These are phyloP conservation scores for Gryllus longicercus DNA, from an alignment of 2,888 invertebrate genomes.

Conservation along the genomic window DNA sequence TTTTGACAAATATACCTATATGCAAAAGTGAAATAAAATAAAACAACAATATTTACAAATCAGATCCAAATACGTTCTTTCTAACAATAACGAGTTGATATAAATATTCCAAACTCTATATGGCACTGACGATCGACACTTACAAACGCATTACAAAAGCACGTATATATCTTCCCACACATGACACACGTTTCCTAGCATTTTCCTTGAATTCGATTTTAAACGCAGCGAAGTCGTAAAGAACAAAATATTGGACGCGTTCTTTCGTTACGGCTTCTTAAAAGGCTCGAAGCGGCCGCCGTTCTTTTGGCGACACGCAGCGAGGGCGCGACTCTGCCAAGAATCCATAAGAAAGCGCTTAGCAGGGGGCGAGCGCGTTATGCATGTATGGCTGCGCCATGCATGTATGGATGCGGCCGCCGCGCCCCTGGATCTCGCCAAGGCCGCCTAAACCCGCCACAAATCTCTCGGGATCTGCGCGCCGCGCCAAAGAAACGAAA, in stretches of 20 bases:
- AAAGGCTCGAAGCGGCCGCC: neutral
- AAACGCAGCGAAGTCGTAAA: neutral
- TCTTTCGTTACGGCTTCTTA: neutral
- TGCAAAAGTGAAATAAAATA: no score
- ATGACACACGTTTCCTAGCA: no score
- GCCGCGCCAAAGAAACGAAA: no score
- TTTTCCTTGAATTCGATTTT: neutral
- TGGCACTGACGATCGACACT: no score
- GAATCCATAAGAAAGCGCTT: constrained; percentile 17
- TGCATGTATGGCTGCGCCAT: neutral
- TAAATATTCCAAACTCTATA: no score
- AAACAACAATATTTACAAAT: no score
- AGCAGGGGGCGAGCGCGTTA: neutral
- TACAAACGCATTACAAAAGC: no score
- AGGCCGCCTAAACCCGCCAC: constrained; percentile 6
- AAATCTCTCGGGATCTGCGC: neutral
- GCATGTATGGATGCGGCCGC: neutral
- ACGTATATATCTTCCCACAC: no score
- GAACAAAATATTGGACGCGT: constrained; percentile 1
- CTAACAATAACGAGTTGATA: no score
- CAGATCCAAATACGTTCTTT: no score
- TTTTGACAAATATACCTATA: no score
- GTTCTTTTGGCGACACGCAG: neutral
- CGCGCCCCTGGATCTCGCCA: neutral
- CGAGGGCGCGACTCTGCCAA: neutral